Evolutionary conservation across 2,113 vertebrate species (phyloP).

Genomic region (Podarcis raffonei): DNA sequence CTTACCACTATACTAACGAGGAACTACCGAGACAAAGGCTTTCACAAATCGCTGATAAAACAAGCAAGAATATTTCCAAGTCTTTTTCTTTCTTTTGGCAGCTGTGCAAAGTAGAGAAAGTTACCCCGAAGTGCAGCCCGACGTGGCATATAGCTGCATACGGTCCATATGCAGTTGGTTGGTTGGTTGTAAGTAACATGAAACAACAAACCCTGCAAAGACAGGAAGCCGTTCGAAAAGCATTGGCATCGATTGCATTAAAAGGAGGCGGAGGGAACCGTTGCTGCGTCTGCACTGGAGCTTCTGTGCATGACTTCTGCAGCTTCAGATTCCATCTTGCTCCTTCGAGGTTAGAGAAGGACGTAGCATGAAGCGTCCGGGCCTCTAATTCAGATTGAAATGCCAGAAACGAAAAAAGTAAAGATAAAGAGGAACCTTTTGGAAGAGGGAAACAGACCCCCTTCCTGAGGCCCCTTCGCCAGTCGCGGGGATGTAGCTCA

Average conservation of each 20-base stretch:
- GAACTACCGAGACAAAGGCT: background rate
- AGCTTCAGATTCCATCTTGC: no score
- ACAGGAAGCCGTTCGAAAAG: no score
- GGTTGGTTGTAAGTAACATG: no score
- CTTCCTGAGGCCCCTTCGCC: rapidly evolving
- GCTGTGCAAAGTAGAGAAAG: background rate
- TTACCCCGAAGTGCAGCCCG: background rate
- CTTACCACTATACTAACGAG: slow-evolving; percentile 65
- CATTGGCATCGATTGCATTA: no score
- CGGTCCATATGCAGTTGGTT: no score
- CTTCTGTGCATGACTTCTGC: no score
- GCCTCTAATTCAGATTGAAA: background rate
- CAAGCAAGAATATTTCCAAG: background rate
- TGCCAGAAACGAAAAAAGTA: background rate
- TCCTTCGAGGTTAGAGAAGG: no score
- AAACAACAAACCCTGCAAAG: no score
- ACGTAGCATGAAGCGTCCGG: no score
- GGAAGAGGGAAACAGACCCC: background rate
- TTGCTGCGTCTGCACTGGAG: no score
- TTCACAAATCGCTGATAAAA: background rate
- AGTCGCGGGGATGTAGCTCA: slow-evolving; percentile 17
- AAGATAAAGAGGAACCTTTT: background rate
- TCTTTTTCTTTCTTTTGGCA: rapidly evolving
- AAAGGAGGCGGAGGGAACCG: no score
- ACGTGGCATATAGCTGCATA: background rate